A percentile compares a stretch with the other conserved stretches of the same genome.
Conservation (phyloP, 2,113 vertebrate genomes). For the Holacanthus passer region DNA sequence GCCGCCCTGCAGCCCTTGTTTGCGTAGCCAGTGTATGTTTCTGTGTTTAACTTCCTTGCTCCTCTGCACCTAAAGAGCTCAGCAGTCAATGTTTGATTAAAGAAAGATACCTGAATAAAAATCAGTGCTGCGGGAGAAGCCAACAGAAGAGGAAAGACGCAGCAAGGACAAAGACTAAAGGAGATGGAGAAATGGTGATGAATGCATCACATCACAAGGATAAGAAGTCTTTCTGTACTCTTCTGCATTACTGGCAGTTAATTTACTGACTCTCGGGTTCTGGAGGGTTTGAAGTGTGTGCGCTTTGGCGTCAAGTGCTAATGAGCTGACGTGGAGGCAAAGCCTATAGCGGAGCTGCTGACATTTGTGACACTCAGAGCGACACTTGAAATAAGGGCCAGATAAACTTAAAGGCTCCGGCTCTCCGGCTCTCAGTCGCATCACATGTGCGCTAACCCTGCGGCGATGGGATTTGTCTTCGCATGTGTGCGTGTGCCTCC, state of each 20-base stretch:
- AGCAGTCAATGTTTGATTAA: neutral
- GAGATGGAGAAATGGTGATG: slow-evolving; percentile 12
- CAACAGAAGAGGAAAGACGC: neutral
- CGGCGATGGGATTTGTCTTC: slow-evolving; percentile 8
- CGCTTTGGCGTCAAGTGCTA: slow-evolving; percentile 40
- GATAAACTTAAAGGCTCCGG: slow-evolving; percentile 34
- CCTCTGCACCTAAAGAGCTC: neutral
- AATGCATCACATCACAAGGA: slow-evolving; percentile 17
- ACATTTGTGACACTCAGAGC: slow-evolving; percentile 43
- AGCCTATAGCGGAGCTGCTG: slow-evolving; percentile 38
- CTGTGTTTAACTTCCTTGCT: neutral
- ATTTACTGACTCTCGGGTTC: slow-evolving; percentile 41
- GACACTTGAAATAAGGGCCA: slow-evolving; percentile 26
- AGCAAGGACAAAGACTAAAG: neutral
- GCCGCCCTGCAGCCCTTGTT: neutral
- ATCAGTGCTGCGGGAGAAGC: neutral
- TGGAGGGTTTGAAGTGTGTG: slow-evolving; percentile 47
- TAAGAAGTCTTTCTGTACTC: slow-evolving; percentile 23
- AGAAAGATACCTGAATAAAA: neutral
- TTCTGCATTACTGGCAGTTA: slow-evolving; percentile 27
- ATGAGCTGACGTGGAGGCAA: slow-evolving; percentile 61
- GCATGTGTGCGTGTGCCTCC: neutral
- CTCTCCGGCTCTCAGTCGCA: neutral
- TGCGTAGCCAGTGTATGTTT: neutral
- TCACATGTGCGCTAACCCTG: slow-evolving; percentile 13